These are phyloP conservation scores for Acronicta alni DNA, from an alignment of 2,888 invertebrate species.

Conservation along the genomic window DNA sequence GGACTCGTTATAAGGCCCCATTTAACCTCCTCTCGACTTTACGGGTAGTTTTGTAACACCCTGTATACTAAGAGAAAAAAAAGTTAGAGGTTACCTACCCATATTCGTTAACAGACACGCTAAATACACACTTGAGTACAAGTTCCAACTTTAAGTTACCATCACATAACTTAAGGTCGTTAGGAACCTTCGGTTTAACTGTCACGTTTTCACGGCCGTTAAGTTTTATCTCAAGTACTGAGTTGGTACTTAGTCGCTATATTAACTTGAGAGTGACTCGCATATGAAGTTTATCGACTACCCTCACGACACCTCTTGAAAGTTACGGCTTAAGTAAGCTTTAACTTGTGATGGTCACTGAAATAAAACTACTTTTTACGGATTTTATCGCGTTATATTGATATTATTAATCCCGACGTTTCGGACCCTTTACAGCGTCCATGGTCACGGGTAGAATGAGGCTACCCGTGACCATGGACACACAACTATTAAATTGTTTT, in stretches of 20 bases:
- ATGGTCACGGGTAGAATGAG: no score
- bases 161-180: constrained; percentile 23
- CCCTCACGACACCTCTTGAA: not conserved
- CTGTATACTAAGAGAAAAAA: no score
- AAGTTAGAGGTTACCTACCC: no score
- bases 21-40: no score
- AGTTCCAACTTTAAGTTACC: constrained; percentile 19
- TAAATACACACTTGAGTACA: constrained; percentile 15
- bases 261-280: not conserved
- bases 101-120: constrained; percentile 14
- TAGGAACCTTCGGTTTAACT: constrained; percentile 15
- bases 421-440: no score
- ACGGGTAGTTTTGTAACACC: no score
- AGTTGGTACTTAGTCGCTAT: constrained; percentile 21
- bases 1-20: no score
- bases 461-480: no score
- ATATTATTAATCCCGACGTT: no score
- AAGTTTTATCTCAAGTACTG: constrained; percentile 38
- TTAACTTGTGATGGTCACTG: not conserved
- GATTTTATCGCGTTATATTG: no score
- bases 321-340: constrained; percentile 9
- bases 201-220: constrained; percentile 12
- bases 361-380: no score
- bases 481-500: no score
- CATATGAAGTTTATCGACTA: not conserved